Evolutionary conservation across 2,888 invertebrate genomes (phyloP).

Genomic region (Xestia ashworthii): DNA sequence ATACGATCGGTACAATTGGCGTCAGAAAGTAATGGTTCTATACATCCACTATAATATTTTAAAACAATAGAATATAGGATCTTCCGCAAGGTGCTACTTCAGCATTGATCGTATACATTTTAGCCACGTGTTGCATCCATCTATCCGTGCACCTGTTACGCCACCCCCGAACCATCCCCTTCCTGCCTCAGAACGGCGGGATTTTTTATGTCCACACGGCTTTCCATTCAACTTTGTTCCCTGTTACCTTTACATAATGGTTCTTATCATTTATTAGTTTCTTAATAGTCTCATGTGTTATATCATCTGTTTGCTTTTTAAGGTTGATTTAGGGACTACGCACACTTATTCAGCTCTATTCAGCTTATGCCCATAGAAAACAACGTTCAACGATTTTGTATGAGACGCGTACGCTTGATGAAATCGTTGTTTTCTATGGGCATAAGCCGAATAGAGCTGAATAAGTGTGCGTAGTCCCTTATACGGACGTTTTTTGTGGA

Average conservation of each 20-base stretch:
- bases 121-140: constrained; percentile 73
- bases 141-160: constrained; percentile 72
- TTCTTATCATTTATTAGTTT: constrained; percentile 33
- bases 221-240: constrained; percentile 37
- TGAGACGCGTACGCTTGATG: too few relatives aligned
- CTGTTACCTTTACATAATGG: constrained; percentile 35
- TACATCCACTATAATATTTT: neutral
- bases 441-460: too few relatives aligned
- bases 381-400: too few relatives aligned
- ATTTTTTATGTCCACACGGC: constrained; percentile 24
- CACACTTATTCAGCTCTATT: too few relatives aligned
- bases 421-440: too few relatives aligned
- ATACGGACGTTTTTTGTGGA: constrained; percentile 41
- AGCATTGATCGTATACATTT: constrained; percentile 8
- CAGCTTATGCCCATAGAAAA: too few relatives aligned
- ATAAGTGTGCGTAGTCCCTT: too few relatives aligned
- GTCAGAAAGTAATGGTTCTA: constrained; percentile 24
- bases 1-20: constrained; percentile 19
- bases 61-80: constrained; percentile 11
- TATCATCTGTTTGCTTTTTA: constrained; percentile 45
- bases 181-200: constrained; percentile 31
- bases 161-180: constrained; percentile 52
- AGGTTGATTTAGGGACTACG: too few relatives aligned
- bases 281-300: constrained; percentile 26
- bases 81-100: constrained; percentile 45